phyloP scores from a whole-genome alignment of 2,113 vertebrate species.

The Thamnaconus septentrionalis region DNA sequence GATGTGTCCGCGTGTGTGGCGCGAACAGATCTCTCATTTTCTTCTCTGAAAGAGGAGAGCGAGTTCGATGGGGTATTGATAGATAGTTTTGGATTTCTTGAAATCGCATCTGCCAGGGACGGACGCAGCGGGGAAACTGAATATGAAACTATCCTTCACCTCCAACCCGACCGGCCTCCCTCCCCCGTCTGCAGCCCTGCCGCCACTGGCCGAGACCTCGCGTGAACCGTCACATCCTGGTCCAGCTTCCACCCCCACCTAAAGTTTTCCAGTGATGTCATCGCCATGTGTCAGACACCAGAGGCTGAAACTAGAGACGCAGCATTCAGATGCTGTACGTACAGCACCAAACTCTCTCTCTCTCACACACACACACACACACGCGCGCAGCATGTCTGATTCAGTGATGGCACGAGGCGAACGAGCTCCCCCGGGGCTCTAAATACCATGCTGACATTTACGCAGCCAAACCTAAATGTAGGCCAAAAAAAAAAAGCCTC shows the following conservation, averaged over 20 bases:
- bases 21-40: conserved; percentile 42
- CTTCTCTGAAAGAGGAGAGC: conserved; percentile 53
- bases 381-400: conserved; percentile 13
- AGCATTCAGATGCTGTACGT: conserved; percentile 20
- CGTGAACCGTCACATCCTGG: conserved; percentile 25
- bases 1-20: too few species aligned
- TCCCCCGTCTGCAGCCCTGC: background rate
- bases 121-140: conserved; percentile 64
- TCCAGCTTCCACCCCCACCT: conserved; percentile 7
- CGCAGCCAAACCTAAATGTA: conserved; percentile 51
- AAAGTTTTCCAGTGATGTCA: conserved; percentile 46
- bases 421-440: conserved; percentile 56
- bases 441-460: conserved; percentile 75
- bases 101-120: conserved; percentile 65
- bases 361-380: too few species aligned
- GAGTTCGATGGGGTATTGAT: conserved; percentile 63
- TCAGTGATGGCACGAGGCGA: conserved; percentile 33
- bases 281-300: conserved; percentile 24
- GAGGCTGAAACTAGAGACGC: conserved; percentile 39
- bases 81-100: conserved; percentile 69
- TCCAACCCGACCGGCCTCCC: conserved; percentile 22
- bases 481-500: conserved; percentile 29
- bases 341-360: conserved; percentile 28
- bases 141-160: conserved; percentile 53
- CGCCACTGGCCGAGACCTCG: conserved; percentile 18